These are phyloP conservation scores for Furnarius figulus DNA, from an alignment of 2,113 vertebrate species.

Conservation along the genomic window DNA sequence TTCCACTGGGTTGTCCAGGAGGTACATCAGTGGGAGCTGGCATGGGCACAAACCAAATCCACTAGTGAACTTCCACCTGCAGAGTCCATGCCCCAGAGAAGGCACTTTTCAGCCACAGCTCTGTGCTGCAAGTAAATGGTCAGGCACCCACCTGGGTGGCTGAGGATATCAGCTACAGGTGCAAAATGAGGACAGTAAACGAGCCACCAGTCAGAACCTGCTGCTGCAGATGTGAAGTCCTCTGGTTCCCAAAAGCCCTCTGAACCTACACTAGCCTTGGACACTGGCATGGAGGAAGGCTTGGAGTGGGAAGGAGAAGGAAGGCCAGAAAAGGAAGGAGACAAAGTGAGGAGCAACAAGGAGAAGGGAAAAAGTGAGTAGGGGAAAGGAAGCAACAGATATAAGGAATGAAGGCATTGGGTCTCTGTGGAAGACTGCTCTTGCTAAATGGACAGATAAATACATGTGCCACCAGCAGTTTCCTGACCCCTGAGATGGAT, in stretches of 20 bases:
- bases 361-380: not conserved
- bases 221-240: not conserved
- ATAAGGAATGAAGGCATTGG: not conserved
- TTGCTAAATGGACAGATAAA: not conserved
- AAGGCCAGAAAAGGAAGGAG: not conserved
- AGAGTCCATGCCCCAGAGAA: not conserved
- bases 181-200: not conserved
- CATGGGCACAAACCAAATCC: not conserved
- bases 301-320: not conserved
- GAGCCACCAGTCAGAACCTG: not conserved
- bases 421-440: not conserved
- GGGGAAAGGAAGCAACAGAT: not conserved
- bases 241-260: not conserved
- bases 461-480: not conserved
- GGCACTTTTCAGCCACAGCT: not conserved
- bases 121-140: not conserved
- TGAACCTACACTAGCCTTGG: not conserved
- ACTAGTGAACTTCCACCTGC: not conserved
- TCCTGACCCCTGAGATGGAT: not conserved
- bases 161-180: rapidly evolving
- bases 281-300: not conserved
- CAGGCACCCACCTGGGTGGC: not conserved
- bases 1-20: not conserved
- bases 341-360: not conserved
- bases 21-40: not conserved